Evolutionary conservation across 2,113 vertebrate species (phyloP), one percentile per base, ranked within the genome.

Genomic region (Oceanites oceanicus): DNA sequence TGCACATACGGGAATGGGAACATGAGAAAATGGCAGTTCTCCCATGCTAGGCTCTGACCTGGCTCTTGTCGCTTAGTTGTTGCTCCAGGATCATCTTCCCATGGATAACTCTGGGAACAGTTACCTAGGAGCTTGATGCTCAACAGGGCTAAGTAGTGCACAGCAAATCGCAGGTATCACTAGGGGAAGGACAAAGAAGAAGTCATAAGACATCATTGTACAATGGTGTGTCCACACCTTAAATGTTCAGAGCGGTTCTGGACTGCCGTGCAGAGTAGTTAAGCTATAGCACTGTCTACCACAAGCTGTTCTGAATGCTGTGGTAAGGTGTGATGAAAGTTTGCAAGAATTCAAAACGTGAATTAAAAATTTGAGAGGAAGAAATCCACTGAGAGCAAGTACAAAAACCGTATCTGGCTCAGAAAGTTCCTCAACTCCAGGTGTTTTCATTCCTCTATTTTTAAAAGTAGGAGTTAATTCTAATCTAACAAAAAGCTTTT

Each of bases 141-240:
- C 47, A 16, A 20, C 16, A 32, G n/a, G 19, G 32, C 44, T 38
- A 8, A 50, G 65, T 5, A 65, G 30, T 50, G 27, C 38, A 9
- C 34, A 36, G 52, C 38, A 68, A 55, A 75, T 52, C 2, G 12
- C 25, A 34, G 20, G 7, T 50, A 45, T 55, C 36, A 2, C 34
- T 6, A 63, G 19, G 42, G 11, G 19, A 44, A 78, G 5, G 58
- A 38, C 3, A 7, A 63, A 80, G 76, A 66, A n/a, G 40, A 27
- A 22, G 38, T 63, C 3, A 0, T 34, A 30, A 26, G 50, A 7
- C 6, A 8, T 23, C 0, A 0, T 40, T 83, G 34, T 70, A 4
- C 49, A 66, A 20, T 17, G 32, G 45, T 77, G 11, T 85, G n/a
- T 47, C 47, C 71, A 1, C 9, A 11, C 49, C 42, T 55, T 3